Percentiles rank a stretch among this genome's conserved stretches.
These are phyloP conservation scores for Rhopalosiphum padi DNA, from an alignment of 1,140 invertebrate genomes.

Conservation along the genomic window DNA sequence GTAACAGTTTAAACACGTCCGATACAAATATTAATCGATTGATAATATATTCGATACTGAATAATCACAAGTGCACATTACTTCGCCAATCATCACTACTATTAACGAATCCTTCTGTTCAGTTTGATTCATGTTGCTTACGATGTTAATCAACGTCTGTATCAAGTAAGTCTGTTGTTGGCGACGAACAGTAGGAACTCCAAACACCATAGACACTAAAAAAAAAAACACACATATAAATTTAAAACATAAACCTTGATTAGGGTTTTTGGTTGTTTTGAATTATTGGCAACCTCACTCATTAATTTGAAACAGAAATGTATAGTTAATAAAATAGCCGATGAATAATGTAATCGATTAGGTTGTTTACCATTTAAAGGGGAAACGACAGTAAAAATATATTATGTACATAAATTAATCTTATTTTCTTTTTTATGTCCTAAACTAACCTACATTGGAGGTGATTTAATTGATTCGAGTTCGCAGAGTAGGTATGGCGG, in stretches of 20 bases:
- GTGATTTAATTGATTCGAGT: background rate
- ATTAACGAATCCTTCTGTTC: conserved; percentile 85
- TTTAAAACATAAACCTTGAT: background rate
- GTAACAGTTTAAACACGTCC: conserved; percentile 61
- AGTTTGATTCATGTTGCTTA: conserved; percentile 78
- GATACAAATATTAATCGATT: conserved; percentile 2
- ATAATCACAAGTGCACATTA: conserved; percentile 62
- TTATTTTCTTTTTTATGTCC: background rate
- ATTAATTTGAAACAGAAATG: background rate
- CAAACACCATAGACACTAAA: conserved; percentile 80
- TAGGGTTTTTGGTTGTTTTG: background rate
- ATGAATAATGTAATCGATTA: background rate
- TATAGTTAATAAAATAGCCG: background rate
- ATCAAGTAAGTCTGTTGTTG: conserved; percentile 89
- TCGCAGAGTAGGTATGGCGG: background rate
- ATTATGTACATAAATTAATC: background rate
- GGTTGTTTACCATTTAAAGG: background rate
- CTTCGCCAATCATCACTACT: conserved; percentile 90
- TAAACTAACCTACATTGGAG: background rate
- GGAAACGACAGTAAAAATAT: background rate
- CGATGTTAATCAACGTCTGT: conserved; percentile 84
- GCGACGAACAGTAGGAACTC: conserved; percentile 87
- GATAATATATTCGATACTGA: background rate
- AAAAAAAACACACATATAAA: conserved; percentile 57
- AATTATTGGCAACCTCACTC: background rate